Percentiles rank a stretch among this genome's conserved stretches.
phyloP scores from a whole-genome alignment of 2,113 vertebrate species.

The Sylvicapra grimmia region DNA sequence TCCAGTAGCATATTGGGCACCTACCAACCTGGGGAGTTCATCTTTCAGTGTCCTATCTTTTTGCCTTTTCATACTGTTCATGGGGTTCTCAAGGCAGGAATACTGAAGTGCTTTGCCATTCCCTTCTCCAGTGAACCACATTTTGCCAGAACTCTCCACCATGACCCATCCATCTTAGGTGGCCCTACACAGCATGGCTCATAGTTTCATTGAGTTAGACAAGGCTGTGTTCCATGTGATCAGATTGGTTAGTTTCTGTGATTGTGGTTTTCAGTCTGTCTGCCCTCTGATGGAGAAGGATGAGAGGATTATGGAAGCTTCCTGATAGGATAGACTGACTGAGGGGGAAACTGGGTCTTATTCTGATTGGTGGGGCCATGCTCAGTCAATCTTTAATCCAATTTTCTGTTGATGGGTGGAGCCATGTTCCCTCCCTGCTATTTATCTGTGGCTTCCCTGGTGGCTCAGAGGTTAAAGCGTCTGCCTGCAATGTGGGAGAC shows the following conservation, averaged over 20 bases:
- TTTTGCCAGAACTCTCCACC: background rate
- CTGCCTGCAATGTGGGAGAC: rapidly evolving
- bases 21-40: rapidly evolving
- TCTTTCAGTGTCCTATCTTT: background rate
- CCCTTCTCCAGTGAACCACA: background rate
- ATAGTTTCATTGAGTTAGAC: background rate
- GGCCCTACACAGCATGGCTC: rapidly evolving
- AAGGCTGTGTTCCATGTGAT: background rate
- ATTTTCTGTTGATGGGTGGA: background rate
- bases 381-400: background rate
- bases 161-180: rapidly evolving
- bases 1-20: background rate
- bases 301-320: background rate
- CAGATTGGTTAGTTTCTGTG: background rate
- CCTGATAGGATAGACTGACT: background rate
- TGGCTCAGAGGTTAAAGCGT: too few relatives aligned
- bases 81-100: background rate
- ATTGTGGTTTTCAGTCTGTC: background rate
- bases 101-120: background rate
- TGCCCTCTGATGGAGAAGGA: background rate
- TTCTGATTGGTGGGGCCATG: rapidly evolving
- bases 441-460: too few relatives aligned
- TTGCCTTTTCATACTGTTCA: background rate
- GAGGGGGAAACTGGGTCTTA: background rate
- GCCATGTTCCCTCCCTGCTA: rapidly evolving